Evolutionary conservation across 2,113 vertebrate genomes (phyloP), one percentile per base, ranked within the genome.

Genomic region (Dasyornis broadbenti): DNA sequence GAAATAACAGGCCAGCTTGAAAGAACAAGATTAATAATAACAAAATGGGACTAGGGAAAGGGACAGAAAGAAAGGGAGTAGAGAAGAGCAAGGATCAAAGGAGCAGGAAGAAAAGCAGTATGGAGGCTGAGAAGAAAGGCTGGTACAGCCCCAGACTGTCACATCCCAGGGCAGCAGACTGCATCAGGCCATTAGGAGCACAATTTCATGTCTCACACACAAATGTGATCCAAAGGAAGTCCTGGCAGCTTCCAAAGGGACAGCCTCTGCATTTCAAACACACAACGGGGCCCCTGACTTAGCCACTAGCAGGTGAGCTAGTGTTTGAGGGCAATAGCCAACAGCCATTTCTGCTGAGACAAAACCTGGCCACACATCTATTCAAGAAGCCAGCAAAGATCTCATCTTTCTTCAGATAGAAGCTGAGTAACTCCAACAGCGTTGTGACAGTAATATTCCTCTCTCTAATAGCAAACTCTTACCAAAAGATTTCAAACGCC

Each of bases 171-270:
- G 18, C 1, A 0, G 31, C 61, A 86, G 57, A 20, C 49, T 26
- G 66, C 13, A 3, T 49, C 54, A 49, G 45, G 39, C 57, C 39
- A 7, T 44, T 26, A 52, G 53, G 45, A 79, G 37, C 50, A 80
- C 2, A 2, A 10, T 56, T 47, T 76, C 0, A 0, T 30, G 53
- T 57, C 79, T 57, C 79, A 76, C 8, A 0, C 57, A 56, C 3
- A 1, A 33, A 59, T 13, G 4, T 27, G 28, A 87, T 44, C 23
- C 63, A 86, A 40, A 83, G n/a, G 49, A 82, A 64, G 71, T n/a
- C 63, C 33, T 65, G 45, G 31, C 53, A 83, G 63, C 24, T 94
- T 90, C 76, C 80, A 72, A 61, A 95, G 89, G 37, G 31, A 72
- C 75, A 77, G 45, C 27, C 42, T 73, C 59, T 20, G 3, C 57